Base-by-base conservation (phyloP, 1,140 invertebrate species). In the Thrips palmi region DNA sequence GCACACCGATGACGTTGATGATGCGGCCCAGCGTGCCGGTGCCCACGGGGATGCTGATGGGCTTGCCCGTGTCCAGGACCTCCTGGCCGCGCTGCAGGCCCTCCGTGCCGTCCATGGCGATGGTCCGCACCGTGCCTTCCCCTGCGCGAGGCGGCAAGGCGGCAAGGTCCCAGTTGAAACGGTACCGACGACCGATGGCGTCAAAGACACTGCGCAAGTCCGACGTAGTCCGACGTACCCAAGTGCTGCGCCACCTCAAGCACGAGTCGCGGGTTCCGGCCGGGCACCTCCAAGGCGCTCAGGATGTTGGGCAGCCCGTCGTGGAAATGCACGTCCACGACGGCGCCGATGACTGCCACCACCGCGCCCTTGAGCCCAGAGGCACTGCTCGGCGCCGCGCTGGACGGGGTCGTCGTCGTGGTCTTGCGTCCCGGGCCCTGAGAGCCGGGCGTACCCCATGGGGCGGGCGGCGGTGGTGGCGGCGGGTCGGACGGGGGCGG, bases 61-160 rank as follows among this genome's bases (percentile, higher is more conserved):
- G 78, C 32, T 67, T 71, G 15, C 77, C 76, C 18, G 70, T 73
- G 52, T 87, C 82, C 5, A 65, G 44, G 33, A 81, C 78, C 41
- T 65, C 58, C 46, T 82, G 71, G 19, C 83, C 83, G 37, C 82
- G 64, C 10, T 77, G 65, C 17, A 87, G 56, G 58, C 82, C 82
- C 49, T 87, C 80, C 4, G 82, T 87, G 62, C 78, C 76, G 52
- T 84, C 83, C 82, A 86, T 86, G 54, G 82, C 83, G 62, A 86
- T 85, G 34, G 78, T 81, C 43, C 83, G 65, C 2, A 85, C 81
- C 32, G 71, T 72, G 60, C 77, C 82, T 52, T 82, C 77, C n/a
- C n/a, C n/a, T n/a, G n/a, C n/a, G n/a, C n/a, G n/a, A n/a, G n/a
- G n/a, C n/a, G n/a, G n/a, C n/a, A n/a, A n/a, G n/a, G n/a, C n/a